Base-by-base conservation (phyloP, 1,140 invertebrate species). In the Ostrea denselamellosa region DNA sequence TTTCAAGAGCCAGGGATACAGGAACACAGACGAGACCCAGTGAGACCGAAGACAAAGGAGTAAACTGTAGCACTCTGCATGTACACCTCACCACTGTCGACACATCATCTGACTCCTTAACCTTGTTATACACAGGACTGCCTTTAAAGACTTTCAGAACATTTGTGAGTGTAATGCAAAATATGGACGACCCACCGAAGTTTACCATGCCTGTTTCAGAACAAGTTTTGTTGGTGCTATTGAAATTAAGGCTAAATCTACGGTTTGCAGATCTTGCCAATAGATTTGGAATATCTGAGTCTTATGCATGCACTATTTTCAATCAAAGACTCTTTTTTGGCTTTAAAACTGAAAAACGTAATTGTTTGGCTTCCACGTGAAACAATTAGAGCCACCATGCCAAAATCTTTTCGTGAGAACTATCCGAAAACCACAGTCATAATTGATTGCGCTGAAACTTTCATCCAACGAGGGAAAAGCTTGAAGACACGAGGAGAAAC, bases 381-480 rank as follows among this genome's bases (percentile, higher is more conserved):
- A n/a, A n/a, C n/a, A n/a, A n/a, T n/a, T 14, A 53, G 87, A 77
- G 83, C 58, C 7, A 53, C 52, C 14, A 71, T 53, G 34, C 87
- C 62, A n/a, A 25, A 52, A 34, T 68, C 71, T 10, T 87, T 87
- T 28, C 2, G 44, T 14, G 83, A 88, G 56, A 85, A 85, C 9
- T 88, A 71, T 56, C 87, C 87, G 1, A 71, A 58, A 8, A 87
- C 87, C 7, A 87, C 87, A 71, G 58, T 34, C 56, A 84, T 84
- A 3, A 84, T 84, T 84, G 83, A 84, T 53, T 84, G 34, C 52
- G 83, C 83, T 19, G 83, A 90, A 81, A 87, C 71, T 68, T 87
- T 87, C 56, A 89, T 90, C 12, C 87, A 90, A 81, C 85, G 87
- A 56, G 62, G 86, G 5, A 85, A 44, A 14, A 87, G 85, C 34